phyloP scores from a whole-genome alignment of 2,113 vertebrate genomes.

The Dryoscopus gambensis region DNA sequence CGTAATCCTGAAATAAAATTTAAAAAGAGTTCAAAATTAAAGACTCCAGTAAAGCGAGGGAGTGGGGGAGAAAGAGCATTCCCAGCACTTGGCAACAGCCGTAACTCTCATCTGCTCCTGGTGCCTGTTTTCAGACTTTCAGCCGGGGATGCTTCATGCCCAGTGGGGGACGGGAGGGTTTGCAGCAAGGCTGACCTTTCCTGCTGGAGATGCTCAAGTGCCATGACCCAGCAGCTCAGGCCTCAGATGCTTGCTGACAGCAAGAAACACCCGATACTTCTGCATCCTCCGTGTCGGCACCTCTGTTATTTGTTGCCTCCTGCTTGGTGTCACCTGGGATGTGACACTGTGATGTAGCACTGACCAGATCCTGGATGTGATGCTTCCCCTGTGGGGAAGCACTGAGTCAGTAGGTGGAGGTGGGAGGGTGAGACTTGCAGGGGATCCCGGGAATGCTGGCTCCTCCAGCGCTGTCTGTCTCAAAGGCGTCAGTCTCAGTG shows the following conservation, averaged over 20 bases:
- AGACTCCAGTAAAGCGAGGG: neutral
- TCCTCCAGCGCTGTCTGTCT: neutral
- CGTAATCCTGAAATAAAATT: neutral
- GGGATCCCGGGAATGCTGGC: neutral
- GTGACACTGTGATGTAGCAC: neutral
- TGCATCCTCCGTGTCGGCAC: neutral
- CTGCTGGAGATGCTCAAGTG: neutral
- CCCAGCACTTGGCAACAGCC: neutral
- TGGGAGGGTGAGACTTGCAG: neutral
- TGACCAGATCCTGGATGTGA: neutral
- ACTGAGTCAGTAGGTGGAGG: neutral
- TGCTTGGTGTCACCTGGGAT: neutral
- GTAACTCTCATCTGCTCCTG: neutral
- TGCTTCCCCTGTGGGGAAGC: neutral
- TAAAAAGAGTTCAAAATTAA: neutral
- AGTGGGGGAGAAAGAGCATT: neutral
- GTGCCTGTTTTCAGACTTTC: neutral
- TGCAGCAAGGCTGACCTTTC: constrained; percentile 8
- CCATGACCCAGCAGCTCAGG: neutral
- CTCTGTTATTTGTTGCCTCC: neutral
- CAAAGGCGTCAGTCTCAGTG: neutral
- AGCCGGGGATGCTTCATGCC: neutral
- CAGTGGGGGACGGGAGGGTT: neutral
- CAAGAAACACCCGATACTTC: neutral
- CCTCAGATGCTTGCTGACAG: neutral